A percentile compares a stretch with the other conserved stretches of the same genome.
Evolutionary conservation across 2,113 vertebrate genomes (phyloP).

Genomic region (Myrmophylax atrothorax): DNA sequence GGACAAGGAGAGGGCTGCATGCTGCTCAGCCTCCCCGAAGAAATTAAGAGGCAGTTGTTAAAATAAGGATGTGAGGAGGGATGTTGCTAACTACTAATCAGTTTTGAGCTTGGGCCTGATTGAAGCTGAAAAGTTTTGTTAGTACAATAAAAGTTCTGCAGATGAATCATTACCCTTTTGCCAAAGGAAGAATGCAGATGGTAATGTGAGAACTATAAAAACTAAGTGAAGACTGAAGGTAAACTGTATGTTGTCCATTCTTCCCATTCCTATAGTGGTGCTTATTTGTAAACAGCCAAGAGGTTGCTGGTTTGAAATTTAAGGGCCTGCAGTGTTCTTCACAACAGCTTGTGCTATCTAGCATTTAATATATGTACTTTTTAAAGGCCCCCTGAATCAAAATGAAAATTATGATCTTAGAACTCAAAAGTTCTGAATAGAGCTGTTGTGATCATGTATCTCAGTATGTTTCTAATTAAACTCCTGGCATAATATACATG

Average conservation of each 20-base stretch:
- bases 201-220: background rate
- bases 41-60: background rate
- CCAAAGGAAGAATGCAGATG: background rate
- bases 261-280: background rate
- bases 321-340: background rate
- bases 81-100: background rate
- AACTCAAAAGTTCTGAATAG: background rate
- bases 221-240: background rate
- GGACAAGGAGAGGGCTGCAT: background rate
- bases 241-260: background rate
- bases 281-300: background rate
- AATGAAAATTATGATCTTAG: background rate
- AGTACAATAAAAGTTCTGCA: background rate
- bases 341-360: background rate
- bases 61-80: background rate
- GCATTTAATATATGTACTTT: background rate
- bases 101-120: background rate
- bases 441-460: background rate
- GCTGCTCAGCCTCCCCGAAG: background rate
- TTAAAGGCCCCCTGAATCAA: background rate
- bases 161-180: background rate
- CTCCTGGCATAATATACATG: background rate
- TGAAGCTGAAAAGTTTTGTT: background rate
- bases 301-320: background rate
- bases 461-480: background rate